A percentile compares a stretch with the other conserved stretches of the same genome.
phyloP scores from a whole-genome alignment of 2,797 vertebrate genomes.

The Megalops cyprinoides region DNA sequence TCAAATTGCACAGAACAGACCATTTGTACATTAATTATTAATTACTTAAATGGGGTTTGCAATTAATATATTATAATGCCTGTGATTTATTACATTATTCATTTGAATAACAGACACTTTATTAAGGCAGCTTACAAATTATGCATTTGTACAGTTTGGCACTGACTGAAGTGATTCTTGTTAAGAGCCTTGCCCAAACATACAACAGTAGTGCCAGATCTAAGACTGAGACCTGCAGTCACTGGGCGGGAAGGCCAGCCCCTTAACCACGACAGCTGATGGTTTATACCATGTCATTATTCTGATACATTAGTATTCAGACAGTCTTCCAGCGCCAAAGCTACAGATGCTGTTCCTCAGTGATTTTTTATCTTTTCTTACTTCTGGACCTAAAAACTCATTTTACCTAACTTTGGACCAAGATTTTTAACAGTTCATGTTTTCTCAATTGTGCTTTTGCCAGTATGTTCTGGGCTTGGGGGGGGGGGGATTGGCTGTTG shows the following conservation, averaged over 20 bases:
- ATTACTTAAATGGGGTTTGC: not conserved
- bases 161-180: not conserved
- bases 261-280: not conserved
- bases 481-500: not conserved
- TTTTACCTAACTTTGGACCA: not conserved
- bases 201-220: not conserved
- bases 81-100: not conserved
- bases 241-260: too few species aligned
- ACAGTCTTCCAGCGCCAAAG: too few species aligned
- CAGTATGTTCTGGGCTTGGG: not conserved
- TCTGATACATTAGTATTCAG: too few species aligned
- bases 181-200: not conserved
- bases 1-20: not conserved
- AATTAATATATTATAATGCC: not conserved
- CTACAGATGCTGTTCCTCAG: too few species aligned
- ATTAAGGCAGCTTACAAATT: too few species aligned
- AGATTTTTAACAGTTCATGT: not conserved
- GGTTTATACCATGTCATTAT: too few species aligned
- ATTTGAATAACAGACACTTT: not conserved
- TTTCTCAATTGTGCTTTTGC: not conserved
- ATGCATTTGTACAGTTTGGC: not conserved
- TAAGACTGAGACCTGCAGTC: not conserved
- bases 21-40: not conserved
- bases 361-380: not conserved
- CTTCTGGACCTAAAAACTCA: not conserved